Evolutionary conservation across 2,113 vertebrate species (phyloP), one percentile per base, ranked within the genome.

Genomic region (Gobiocypris rarus): DNA sequence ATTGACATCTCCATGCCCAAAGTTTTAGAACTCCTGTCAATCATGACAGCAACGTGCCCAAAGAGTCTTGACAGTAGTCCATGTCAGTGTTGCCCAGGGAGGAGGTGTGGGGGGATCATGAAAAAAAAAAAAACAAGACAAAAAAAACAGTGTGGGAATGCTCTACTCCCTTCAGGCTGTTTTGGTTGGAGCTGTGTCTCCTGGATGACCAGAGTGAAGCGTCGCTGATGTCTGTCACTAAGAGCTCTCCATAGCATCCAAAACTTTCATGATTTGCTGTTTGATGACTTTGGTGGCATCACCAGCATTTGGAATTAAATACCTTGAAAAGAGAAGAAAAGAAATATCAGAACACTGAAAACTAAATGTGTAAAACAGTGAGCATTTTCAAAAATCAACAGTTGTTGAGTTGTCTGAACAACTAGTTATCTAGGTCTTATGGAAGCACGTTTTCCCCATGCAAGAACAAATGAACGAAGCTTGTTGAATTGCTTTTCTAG

Each of bases 251-350:
- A 99, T 94, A 77, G 97, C 98, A 86, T 99, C 97, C 61, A 99
- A 93, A 86, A 99, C 98, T 92, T 98, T 99, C 97, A 99, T 99
- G 92, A 99, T 99, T 94, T 99, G 97, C 93, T 98, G 97, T 93
- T 99, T 99, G 91, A 99, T 99, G 92, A 96, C 97, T 94, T 98
- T 99, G 85, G 98, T 99, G 89, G 98, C 98, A 63, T 99, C 98
- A 45, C 97, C 97, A 19, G 97, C 97, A 75, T 99, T 97, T 89
- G 98, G 97, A 91, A 99, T 99, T 92, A 99, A 94, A 93, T 99
- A 99, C 88, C 98, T 99, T 88, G 71, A 86, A 59, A 70, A 82
- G 8, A 59, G 43, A 81, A 1, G 10, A 80, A 9, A 31, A 38
- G 67, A 38, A 59, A 14, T 26, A 61, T 22, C 3, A 2, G 82